Evolutionary conservation across 2,888 invertebrate genomes (phyloP).

Genomic region (Agonum fuliginosum): DNA sequence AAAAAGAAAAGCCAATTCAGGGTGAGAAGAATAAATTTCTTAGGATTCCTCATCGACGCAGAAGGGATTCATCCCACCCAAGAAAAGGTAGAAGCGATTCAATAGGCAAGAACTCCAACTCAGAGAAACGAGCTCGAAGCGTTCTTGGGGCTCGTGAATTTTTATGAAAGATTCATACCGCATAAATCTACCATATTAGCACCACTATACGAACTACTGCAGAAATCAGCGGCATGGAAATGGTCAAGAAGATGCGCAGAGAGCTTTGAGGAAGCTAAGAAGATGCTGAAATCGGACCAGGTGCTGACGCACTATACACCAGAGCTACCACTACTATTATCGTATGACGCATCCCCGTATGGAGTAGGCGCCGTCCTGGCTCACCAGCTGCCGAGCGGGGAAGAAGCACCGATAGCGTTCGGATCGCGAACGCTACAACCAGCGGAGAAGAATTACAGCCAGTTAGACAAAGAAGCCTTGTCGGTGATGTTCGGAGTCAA

Average conservation of each 20-base stretch:
- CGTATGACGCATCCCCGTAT: neutral
- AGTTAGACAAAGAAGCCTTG: no score
- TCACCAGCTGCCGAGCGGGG: no score
- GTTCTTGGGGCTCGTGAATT: no score
- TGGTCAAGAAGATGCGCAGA: neutral
- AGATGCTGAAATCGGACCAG: neutral
- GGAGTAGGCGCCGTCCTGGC: no score
- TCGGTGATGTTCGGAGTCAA: no score
- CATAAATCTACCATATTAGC: neutral
- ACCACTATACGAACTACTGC: neutral
- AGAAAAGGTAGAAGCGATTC: neutral
- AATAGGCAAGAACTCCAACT: no score
- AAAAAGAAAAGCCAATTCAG: constrained; percentile 1
- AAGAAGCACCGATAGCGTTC: no score
- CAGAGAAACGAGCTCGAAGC: no score
- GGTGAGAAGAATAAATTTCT: neutral
- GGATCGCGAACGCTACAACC: no score
- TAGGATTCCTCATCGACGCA: constrained; percentile 22
- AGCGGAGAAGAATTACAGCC: no score
- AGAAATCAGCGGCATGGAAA: neutral
- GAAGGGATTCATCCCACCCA: constrained; percentile 8
- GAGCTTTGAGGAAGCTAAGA: neutral
- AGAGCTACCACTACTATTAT: neutral
- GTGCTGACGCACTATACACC: neutral
- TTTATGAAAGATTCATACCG: neutral